Evolutionary conservation across 2,113 vertebrate species (phyloP).

Genomic region (Bubo blakistoni): DNA sequence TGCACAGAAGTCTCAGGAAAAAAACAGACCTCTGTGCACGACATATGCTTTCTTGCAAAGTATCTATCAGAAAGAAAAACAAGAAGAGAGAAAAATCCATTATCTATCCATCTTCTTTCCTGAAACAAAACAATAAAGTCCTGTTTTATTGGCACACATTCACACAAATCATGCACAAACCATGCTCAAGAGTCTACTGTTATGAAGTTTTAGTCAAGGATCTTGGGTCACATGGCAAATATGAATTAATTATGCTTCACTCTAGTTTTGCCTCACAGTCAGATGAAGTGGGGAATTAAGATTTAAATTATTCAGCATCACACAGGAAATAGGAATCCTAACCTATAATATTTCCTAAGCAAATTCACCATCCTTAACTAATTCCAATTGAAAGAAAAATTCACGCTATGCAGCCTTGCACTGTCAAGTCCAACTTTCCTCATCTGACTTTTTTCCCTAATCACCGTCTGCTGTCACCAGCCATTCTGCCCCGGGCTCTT

Average conservation of each 20-base stretch:
- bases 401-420: neutral
- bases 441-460: neutral
- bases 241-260: neutral
- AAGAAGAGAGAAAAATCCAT: neutral
- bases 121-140: neutral
- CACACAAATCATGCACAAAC: neutral
- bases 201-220: neutral
- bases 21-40: neutral
- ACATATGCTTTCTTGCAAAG: neutral
- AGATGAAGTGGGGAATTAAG: neutral
- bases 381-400: neutral
- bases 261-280: neutral
- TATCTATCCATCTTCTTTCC: neutral
- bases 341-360: neutral
- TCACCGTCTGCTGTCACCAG: neutral
- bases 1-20: neutral
- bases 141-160: neutral
- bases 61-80: neutral
- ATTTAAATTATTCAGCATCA: neutral
- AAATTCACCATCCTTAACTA: neutral
- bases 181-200: rapidly evolving
- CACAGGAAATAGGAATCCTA: neutral
- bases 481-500: neutral
- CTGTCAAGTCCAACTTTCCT: neutral
- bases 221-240: neutral